These are phyloP conservation scores for Phenacoccus solenopsis DNA, from an alignment of 1,140 invertebrate species.

Conservation along the genomic window DNA sequence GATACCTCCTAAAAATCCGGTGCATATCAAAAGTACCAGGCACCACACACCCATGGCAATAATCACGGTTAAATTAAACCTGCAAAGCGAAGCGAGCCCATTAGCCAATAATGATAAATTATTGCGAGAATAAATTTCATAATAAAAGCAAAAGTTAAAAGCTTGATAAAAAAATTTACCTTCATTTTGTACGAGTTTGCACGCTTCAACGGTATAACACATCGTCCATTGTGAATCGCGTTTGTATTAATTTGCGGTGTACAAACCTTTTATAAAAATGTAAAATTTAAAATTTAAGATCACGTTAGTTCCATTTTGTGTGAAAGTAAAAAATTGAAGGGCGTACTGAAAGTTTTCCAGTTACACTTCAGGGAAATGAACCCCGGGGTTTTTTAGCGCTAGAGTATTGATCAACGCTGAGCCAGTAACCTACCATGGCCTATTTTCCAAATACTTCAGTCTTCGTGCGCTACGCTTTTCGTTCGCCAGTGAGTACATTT, in stretches of 20 bases:
- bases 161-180: not conserved
- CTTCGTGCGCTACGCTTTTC: not conserved
- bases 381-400: not conserved
- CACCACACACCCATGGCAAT: not conserved
- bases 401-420: slow-evolving; percentile 1
- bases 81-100: not conserved
- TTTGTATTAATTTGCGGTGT: not conserved
- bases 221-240: not conserved
- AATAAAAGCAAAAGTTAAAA: not conserved
- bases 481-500: not conserved
- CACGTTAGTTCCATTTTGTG: slow-evolving; percentile 1
- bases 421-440: not conserved
- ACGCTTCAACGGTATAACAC: not conserved
- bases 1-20: not conserved
- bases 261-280: not conserved
- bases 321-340: slow-evolving; percentile 3
- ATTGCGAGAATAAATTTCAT: not conserved
- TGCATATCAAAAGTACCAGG: not conserved
- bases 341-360: slow-evolving; percentile 1
- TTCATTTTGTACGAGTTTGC: not conserved
- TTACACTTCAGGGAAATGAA: slow-evolving; percentile 1
- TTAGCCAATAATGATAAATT: not conserved
- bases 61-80: not conserved
- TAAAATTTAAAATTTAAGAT: not conserved
- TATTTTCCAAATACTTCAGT: slow-evolving; percentile 2